A percentile compares a stretch with the other conserved stretches of the same genome.
These are phyloP conservation scores for Latheticus oryzae DNA, from an alignment of 2,888 invertebrate species.

Conservation along the genomic window DNA sequence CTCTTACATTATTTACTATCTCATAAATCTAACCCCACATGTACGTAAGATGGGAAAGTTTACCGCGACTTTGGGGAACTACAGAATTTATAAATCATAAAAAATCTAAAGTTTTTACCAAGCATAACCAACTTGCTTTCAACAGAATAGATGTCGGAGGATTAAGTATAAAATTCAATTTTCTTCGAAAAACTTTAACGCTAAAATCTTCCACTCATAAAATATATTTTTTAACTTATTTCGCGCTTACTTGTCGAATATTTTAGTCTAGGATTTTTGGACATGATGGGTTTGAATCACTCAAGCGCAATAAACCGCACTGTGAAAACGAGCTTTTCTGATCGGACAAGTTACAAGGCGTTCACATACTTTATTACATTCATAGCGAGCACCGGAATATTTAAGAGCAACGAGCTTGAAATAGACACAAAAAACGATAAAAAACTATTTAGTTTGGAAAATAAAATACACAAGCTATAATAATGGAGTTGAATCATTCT, in stretches of 20 bases:
- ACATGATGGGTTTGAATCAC: not conserved
- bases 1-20: conserved; percentile 60
- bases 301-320: not conserved
- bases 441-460: no score
- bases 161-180: conserved; percentile 53
- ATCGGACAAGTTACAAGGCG: not conserved
- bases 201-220: no score
- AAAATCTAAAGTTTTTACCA: conserved; percentile 50
- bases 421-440: no score
- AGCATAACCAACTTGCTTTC: conserved; percentile 45
- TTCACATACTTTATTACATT: conserved; percentile 7
- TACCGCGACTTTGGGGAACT: conserved; percentile 54
- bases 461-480: no score
- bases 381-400: not conserved
- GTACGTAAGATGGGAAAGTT: conserved; percentile 59
- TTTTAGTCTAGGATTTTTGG: conserved; percentile 4
- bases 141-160: conserved; percentile 45
- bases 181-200: conserved; percentile 45
- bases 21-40: conserved; percentile 59
- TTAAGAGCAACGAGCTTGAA: no score
- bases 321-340: conserved; percentile 4
- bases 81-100: conserved; percentile 59
- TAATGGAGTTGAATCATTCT: no score
- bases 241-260: conserved; percentile 19
- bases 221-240: no score